Conservation (phyloP, 2,113 vertebrate genomes). For the Urocolius indicus region DNA sequence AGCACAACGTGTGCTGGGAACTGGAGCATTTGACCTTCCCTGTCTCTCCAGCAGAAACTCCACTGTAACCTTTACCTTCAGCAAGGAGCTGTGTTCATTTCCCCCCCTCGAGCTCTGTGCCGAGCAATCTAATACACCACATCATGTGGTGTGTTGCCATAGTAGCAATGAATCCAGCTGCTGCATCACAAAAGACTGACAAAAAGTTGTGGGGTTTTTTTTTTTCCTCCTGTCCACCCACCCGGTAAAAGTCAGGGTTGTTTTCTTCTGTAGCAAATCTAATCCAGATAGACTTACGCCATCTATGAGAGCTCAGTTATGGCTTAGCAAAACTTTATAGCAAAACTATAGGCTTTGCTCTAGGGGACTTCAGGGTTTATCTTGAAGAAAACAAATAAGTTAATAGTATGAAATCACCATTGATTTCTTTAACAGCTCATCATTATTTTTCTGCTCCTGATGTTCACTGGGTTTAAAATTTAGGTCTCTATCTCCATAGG, state of each 20-base stretch:
- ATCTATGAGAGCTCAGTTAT: conserved; percentile 47
- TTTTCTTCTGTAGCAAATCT: conserved; percentile 61
- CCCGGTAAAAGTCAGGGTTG: conserved; percentile 68
- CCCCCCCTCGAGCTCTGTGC: conserved; percentile 78
- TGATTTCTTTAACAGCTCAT: conserved; percentile 18
- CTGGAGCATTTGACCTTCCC: conserved; percentile 65
- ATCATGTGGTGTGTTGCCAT: conserved; percentile 98
- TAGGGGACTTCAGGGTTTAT: not conserved
- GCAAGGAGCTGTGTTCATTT: conserved; percentile 80
- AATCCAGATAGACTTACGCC: conserved; percentile 52
- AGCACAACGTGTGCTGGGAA: conserved; percentile 51
- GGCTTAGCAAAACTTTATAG: not conserved
- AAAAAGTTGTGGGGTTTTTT: conserved; percentile 76
- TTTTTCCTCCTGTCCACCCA: conserved; percentile 70
- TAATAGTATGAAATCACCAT: not conserved
- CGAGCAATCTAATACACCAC: conserved; percentile 96
- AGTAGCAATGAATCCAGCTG: conserved; percentile 90
- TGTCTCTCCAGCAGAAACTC: conserved; percentile 73
- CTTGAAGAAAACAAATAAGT: conserved; percentile 27
- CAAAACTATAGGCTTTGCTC: not conserved
- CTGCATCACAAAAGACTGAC: conserved; percentile 86
- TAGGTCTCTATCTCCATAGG: not conserved
- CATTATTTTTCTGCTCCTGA: conserved; percentile 17
- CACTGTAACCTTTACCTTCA: conserved; percentile 83
- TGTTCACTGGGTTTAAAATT: conserved; percentile 22